Percentiles rank a stretch among this genome's conserved stretches.
Conservation (phyloP, 2,888 invertebrate genomes). For the Ichneumoninae sp. region DNA sequence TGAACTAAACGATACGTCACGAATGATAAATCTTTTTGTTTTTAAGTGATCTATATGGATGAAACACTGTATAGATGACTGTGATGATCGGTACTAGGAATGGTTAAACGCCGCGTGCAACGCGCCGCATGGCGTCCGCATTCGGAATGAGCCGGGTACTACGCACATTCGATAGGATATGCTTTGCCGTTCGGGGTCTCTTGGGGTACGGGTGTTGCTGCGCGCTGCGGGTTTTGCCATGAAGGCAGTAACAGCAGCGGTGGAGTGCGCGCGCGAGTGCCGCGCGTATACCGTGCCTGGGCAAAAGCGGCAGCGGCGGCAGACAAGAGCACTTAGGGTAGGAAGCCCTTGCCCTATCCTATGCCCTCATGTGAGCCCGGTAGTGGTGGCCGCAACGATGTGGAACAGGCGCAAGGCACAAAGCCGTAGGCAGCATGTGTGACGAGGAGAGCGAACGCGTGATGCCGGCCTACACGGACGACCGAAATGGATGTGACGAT, state of each 20-base stretch:
- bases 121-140: conserved; percentile 83
- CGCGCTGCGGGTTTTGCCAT: conserved; percentile 61
- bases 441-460: conserved; percentile 36
- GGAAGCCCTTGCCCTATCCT: conserved; percentile 54
- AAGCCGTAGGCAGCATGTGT: conserved; percentile 25
- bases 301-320: conserved; percentile 44
- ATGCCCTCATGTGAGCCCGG: conserved; percentile 29
- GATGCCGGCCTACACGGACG: conserved; percentile 18
- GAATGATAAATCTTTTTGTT: conserved; percentile 9
- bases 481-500: conserved; percentile 59
- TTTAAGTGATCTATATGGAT: conserved; percentile 11
- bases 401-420: conserved; percentile 58
- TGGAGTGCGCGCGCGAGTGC: conserved; percentile 27
- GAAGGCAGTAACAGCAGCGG: conserved; percentile 43
- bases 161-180: conserved; percentile 79
- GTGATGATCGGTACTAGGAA: conserved; percentile 50
- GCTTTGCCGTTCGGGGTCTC: conserved; percentile 76
- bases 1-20: conserved; percentile 52
- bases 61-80: conserved; percentile 5
- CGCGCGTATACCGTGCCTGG: conserved; percentile 47
- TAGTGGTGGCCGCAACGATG: conserved; percentile 65
- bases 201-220: conserved; percentile 55
- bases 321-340: conserved; percentile 73
- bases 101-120: conserved; percentile 75
- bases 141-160: conserved; percentile 73